Conservation (phyloP, 2,888 invertebrate species). For the Corythucha ciliata region DNA sequence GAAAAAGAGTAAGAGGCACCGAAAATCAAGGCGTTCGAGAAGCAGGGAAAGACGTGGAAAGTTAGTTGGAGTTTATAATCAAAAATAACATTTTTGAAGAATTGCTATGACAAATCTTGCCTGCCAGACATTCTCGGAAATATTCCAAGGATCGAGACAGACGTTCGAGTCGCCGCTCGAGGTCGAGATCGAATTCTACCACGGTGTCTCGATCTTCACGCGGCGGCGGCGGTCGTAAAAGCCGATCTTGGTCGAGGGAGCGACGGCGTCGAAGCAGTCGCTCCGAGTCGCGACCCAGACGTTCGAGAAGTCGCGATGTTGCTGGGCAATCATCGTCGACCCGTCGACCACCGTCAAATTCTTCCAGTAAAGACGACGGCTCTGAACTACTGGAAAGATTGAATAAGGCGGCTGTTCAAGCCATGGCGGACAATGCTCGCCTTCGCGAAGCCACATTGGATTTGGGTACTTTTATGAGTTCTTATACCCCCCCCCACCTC, state of each 20-base stretch:
- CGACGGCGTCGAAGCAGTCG: slow-evolving; percentile 18
- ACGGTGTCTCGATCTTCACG: not conserved
- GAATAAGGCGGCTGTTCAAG: slow-evolving; percentile 30
- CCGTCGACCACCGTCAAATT: no score
- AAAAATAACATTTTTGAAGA: not conserved
- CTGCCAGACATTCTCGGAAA: slow-evolving; percentile 18
- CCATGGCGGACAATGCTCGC: slow-evolving; percentile 28
- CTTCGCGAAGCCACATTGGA: slow-evolving; percentile 20
- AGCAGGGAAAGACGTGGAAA: slow-evolving; percentile 30
- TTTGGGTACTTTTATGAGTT: no score
- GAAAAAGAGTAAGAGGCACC: slow-evolving; percentile 23
- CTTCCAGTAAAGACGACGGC: slow-evolving; percentile 26
- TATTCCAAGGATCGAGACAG: slow-evolving; percentile 13
- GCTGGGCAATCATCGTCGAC: not conserved
- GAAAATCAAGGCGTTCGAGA: slow-evolving; percentile 27
- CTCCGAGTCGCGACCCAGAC: slow-evolving; percentile 11
- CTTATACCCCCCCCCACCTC: not conserved
- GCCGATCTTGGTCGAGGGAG: slow-evolving; percentile 16
- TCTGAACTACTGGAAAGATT: slow-evolving; percentile 26
- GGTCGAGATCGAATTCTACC: slow-evolving; percentile 18
- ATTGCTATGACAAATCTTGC: no score
- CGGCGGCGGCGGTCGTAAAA: slow-evolving; percentile 1
- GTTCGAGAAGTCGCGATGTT: slow-evolving; percentile 6
- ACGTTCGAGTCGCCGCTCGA: slow-evolving; percentile 15
- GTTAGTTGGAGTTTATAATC: not conserved